Percentiles rank a stretch among this genome's conserved stretches.
Conservation (phyloP, 2,888 invertebrate genomes). For the Hartigia nigra region DNA sequence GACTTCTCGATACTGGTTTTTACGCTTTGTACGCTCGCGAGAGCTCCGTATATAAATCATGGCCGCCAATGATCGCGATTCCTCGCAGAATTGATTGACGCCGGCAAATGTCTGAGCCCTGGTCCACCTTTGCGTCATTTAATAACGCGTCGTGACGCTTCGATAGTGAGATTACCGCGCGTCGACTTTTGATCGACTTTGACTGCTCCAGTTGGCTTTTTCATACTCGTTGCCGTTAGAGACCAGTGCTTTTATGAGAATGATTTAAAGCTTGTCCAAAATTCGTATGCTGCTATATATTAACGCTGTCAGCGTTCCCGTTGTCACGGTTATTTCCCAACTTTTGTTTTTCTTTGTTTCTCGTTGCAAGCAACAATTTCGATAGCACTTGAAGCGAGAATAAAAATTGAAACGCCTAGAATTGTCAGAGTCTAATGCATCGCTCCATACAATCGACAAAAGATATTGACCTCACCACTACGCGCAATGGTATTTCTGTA, state of each 20-base stretch:
- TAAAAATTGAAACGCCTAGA: background rate
- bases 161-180: background rate
- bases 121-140: background rate
- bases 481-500: slow-evolving; percentile 26
- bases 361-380: background rate
- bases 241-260: background rate
- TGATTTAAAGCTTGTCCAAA: background rate
- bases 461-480: slow-evolving; percentile 41
- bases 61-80: background rate
- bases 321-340: background rate
- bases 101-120: background rate
- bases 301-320: background rate
- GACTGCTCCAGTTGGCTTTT: background rate
- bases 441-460: slow-evolving; percentile 34
- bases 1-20: background rate
- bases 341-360: background rate
- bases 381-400: background rate
- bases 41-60: background rate
- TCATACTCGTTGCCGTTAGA: background rate
- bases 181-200: background rate
- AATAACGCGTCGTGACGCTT: background rate
- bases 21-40: background rate
- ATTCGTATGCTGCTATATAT: background rate
- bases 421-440: slow-evolving; percentile 20
- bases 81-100: background rate